Conservation (phyloP, 2,888 invertebrate species). For the Eilema caniola region DNA sequence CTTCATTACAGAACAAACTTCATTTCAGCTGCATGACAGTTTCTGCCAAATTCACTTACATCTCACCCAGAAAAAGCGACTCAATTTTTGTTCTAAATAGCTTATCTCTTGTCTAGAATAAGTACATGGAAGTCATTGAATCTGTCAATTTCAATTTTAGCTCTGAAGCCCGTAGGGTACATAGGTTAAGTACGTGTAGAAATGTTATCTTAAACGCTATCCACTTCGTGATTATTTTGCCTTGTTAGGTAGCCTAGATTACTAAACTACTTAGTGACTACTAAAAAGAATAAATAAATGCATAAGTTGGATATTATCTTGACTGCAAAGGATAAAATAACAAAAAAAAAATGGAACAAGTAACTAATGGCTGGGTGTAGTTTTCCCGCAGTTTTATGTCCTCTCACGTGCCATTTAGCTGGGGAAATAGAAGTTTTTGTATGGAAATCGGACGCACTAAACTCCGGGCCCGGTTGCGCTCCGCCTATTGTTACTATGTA, state of each 20-base stretch:
- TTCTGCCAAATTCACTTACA: too few species aligned
- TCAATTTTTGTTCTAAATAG: too few species aligned
- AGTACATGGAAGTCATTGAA: neutral
- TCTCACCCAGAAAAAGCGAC: too few species aligned
- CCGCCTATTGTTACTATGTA: constrained; percentile 80
- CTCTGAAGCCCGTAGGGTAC: neutral
- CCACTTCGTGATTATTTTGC: neutral
- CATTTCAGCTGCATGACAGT: too few species aligned
- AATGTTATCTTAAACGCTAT: neutral
- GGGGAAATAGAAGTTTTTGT: constrained; percentile 87
- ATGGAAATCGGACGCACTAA: constrained; percentile 86
- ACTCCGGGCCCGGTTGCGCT: constrained; percentile 71
- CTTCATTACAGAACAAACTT: too few species aligned
- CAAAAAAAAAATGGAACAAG: constrained; percentile 62
- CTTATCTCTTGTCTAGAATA: too few species aligned
- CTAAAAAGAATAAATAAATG: constrained; percentile 24
- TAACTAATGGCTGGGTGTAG: constrained; percentile 66
- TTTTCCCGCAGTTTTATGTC: constrained; percentile 83
- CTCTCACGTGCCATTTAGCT: constrained; percentile 85
- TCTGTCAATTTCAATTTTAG: neutral
- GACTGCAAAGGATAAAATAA: constrained; percentile 63
- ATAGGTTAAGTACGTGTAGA: neutral
- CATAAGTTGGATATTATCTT: constrained; percentile 44
- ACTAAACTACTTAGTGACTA: too few species aligned
- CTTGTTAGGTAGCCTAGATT: neutral